Percentiles rank a stretch among this genome's conserved stretches.
Evolutionary conservation across 2,888 invertebrate species (phyloP).

Genomic region (Apocheima hispidaria): DNA sequence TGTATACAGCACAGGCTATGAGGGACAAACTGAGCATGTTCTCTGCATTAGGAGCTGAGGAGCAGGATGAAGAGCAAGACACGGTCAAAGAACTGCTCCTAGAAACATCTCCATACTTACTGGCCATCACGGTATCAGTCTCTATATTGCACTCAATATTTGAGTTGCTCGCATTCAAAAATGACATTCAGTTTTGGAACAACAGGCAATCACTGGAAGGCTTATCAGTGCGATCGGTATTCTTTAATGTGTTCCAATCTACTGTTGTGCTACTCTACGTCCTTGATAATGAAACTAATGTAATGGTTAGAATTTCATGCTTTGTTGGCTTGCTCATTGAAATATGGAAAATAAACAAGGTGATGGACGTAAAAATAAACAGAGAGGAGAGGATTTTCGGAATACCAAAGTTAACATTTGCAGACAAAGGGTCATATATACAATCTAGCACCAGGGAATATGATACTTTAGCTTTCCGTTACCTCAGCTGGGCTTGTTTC

Average conservation of each 20-base stretch:
- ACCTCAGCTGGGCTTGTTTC: slow-evolving; percentile 98
- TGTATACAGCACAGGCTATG: slow-evolving; percentile 98
- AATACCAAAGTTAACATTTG: slow-evolving; percentile 92
- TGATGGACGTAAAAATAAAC: slow-evolving; percentile 91
- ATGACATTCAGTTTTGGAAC: slow-evolving; percentile 99
- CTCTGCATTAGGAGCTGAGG: slow-evolving; percentile 88
- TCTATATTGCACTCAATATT: slow-evolving; percentile 99
- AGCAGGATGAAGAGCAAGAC: slow-evolving; percentile 95
- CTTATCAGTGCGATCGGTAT: slow-evolving; percentile 98
- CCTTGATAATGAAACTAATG: slow-evolving; percentile 99
- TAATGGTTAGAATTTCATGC: slow-evolving; percentile 97
- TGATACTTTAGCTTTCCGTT: slow-evolving; percentile 98
- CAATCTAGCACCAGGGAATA: slow-evolving; percentile 97
- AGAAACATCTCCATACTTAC: slow-evolving; percentile 98
- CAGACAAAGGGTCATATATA: slow-evolving; percentile 98
- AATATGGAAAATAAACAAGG: slow-evolving; percentile 99
- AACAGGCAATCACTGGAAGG: slow-evolving; percentile 98
- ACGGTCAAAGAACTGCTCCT: slow-evolving; percentile 96
- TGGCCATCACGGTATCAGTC: slow-evolving; percentile 95
- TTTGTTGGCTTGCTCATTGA: slow-evolving; percentile 98
- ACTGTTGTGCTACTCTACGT: slow-evolving; percentile 98
- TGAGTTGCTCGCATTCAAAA: slow-evolving; percentile 99
- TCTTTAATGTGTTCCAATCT: slow-evolving; percentile 99
- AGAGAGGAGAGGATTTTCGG: slow-evolving; percentile 91
- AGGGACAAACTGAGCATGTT: slow-evolving; percentile 93